These are phyloP conservation scores for Takifugu rubripes DNA, from an alignment of 2,797 vertebrate genomes.

Conservation along the genomic window DNA sequence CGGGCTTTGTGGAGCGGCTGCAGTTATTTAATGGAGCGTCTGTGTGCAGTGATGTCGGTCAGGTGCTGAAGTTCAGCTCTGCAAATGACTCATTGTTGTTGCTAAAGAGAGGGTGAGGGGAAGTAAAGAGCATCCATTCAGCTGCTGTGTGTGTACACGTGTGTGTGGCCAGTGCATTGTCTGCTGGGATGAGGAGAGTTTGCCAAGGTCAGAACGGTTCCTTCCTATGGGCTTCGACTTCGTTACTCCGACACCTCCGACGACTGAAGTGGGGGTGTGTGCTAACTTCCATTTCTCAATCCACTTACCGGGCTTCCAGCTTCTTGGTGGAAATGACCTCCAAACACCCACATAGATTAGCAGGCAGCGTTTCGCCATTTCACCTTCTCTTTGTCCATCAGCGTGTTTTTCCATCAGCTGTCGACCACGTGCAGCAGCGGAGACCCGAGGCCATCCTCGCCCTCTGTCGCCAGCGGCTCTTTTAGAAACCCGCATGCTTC, in stretches of 20 bases:
- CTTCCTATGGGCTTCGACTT: conserved; percentile 31
- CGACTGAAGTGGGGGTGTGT: conserved; percentile 43
- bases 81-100: conserved; percentile 19
- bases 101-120: conserved; percentile 15
- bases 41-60: conserved; percentile 19
- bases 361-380: conserved; percentile 37
- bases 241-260: conserved; percentile 41
- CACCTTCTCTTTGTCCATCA: conserved; percentile 53
- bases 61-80: conserved; percentile 5
- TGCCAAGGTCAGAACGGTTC: conserved; percentile 36
- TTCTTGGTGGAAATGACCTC: conserved; percentile 49
- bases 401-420: conserved; percentile 41
- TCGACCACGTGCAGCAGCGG: conserved; percentile 48
- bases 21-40: conserved; percentile 22
- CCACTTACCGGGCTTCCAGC: conserved; percentile 42
- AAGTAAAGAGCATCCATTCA: conserved; percentile 25
- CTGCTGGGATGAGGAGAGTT: conserved; percentile 39
- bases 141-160: conserved; percentile 12
- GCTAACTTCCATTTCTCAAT: conserved; percentile 46
- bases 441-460: conserved; percentile 46
- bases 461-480: conserved; percentile 38
- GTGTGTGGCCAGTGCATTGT: conserved; percentile 33
- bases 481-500: conserved; percentile 29
- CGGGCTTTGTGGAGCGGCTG: neutral
- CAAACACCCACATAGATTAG: conserved; percentile 51